Evolutionary conservation across 1,140 invertebrate genomes (phyloP), one percentile per base, ranked within the genome.

Genomic region (Ceratosolen solmsi): DNA sequence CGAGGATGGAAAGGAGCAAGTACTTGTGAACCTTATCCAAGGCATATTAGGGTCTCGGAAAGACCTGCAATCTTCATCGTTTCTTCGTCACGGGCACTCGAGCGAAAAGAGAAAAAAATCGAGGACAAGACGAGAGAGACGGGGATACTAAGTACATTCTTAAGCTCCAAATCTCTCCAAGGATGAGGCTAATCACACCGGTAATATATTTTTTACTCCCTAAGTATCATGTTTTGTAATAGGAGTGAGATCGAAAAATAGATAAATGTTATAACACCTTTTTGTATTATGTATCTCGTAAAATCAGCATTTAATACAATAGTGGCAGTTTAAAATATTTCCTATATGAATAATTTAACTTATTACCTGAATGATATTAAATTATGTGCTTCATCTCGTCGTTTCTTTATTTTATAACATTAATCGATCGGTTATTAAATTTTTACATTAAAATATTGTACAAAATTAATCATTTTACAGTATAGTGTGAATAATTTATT

Each of bases 121-220:
- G 33, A 9, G 1, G 46, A 70, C 30, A 49, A 36, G 38, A n/a
- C 30, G 25, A 17, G 20, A 30, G 58, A n/a, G n/a, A n/a, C n/a
- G n/a, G n/a, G n/a, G n/a, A n/a, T 25, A 63, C 25, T 22, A 58
- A 75, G 71, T 49, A 75, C 58, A 80, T 80, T 80, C 46, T 74
- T 80, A 74, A 80, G 71, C 71, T 74, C 71, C 15, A 74, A 56
- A 82, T 82, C 72, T 58, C n/a, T 25, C 68, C 38, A 22, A 58
- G 72, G 60, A 76, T n/a, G 49, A 41, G 49, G 58, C 79, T 80
- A 75, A 80, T 80, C 79, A 75, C 79, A 65, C 56, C 58, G 41
- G 38, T 51, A 54, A 71, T 79, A 63, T 80, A 73, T 80, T 73
- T 38, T 46, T 80, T 71, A 63, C n/a, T 38, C 36, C 38, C 15